A percentile compares a stretch with the other conserved stretches of the same genome.
phyloP scores from a whole-genome alignment of 2,888 invertebrate species.

The Cephus sareptanus region DNA sequence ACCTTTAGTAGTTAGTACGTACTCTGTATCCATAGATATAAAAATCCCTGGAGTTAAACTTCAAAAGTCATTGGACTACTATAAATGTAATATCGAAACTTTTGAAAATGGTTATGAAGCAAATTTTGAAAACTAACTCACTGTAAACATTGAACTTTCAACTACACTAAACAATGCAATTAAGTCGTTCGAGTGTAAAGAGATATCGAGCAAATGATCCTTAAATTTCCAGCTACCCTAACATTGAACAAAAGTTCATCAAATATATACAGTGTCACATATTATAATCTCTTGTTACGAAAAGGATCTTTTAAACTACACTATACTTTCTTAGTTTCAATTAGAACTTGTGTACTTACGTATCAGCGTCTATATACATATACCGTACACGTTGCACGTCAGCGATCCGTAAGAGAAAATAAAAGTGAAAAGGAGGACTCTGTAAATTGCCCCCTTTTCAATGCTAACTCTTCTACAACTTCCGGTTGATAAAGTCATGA shows the following conservation, averaged over 20 bases:
- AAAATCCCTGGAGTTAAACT: neutral
- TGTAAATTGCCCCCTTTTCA: neutral
- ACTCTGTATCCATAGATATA: neutral
- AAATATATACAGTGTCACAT: neutral
- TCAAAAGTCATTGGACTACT: neutral
- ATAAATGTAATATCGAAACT: neutral
- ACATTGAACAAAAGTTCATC: neutral
- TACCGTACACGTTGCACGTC: neutral
- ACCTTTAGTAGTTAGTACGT: neutral
- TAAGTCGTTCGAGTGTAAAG: neutral
- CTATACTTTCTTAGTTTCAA: neutral
- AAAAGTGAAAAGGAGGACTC: neutral
- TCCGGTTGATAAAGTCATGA: neutral
- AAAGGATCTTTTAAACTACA: neutral
- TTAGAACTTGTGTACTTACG: neutral
- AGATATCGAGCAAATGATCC: neutral
- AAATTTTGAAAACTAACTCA: neutral
- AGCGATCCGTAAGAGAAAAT: neutral
- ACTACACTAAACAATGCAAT: too few species aligned
- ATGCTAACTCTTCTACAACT: neutral
- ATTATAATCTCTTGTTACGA: neutral
- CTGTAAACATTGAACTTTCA: too few species aligned
- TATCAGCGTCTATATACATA: neutral
- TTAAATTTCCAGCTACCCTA: neutral
- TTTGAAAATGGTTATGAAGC: neutral